Base-by-base conservation (phyloP, 2,888 invertebrate genomes). In the Spisula solida region DNA sequence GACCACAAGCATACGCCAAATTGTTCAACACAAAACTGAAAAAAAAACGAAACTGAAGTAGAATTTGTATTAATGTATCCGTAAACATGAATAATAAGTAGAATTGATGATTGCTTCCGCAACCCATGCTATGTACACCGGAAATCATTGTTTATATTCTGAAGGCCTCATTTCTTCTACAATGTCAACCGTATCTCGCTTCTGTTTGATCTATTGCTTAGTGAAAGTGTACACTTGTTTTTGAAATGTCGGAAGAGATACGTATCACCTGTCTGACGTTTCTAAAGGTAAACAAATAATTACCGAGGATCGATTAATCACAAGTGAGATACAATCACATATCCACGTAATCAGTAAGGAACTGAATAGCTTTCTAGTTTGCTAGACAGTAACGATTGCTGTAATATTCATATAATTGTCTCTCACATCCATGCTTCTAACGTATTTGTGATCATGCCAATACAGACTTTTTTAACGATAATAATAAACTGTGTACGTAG, bases 251-350 rank as follows among this genome's bases (percentile, higher is more conserved):
- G 18, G 34, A 34, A 75, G 8, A 34, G 75, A 75, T 75, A 31
- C 41, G 34, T 31, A 34, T 75, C 34, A 75, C 75, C 29, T 75
- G 75, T 75, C 29, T 75, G 75, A 75, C 34, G 31, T 34, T 31
- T 75, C 31, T 31, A 75, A 34, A 75, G 75, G 75, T 75, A 75
- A 75, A 34, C 34, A 75, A 34, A 25, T 34, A 75, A 75, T 75
- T 75, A 25, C 75, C 31, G 31, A 0, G 5, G 75, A 75, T 34
- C 29, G 34, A 75, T 75, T 75, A 75, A 66, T 25, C 25, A 66
- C n/a, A 25, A 12, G 25, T 10, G 5, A 66, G 60, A 66, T 66
- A 66, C 25, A n/a, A 66, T 66, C 60, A 12, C 6, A 6, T 66
- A 56, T 20, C n/a, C n/a, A 56, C 56, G 56, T 56, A 56, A 56